Conservation (phyloP, 2,113 vertebrate species). For the Struthidea cinerea region DNA sequence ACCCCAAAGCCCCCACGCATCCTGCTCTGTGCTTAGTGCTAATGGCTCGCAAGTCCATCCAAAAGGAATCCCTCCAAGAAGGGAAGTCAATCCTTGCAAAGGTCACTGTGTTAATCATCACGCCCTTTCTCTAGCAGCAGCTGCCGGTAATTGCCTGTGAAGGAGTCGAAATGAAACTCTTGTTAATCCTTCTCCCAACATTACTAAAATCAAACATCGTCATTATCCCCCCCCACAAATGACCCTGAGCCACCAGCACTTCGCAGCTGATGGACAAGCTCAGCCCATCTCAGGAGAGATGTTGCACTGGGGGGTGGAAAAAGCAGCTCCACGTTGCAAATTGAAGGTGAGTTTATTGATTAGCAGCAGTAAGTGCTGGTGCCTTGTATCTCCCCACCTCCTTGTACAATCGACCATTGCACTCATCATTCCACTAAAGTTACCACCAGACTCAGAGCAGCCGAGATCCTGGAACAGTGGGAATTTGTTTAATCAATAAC, state of each 20-base stretch:
- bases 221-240: neutral
- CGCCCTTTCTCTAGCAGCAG: constrained; percentile 8
- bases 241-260: neutral
- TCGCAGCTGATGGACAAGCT: neutral
- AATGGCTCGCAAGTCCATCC: neutral
- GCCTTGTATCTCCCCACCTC: neutral
- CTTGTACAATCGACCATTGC: neutral
- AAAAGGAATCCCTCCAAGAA: constrained; percentile 1
- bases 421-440: neutral
- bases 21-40: neutral
- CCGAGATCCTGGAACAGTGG: neutral
- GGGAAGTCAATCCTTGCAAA: constrained; percentile 20
- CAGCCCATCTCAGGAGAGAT: neutral
- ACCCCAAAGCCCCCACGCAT: neutral
- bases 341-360: neutral
- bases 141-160: constrained; percentile 36
- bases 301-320: neutral
- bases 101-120: constrained; percentile 48
- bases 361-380: neutral
- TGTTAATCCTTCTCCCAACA: constrained; percentile 25
- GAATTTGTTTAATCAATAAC: constrained; percentile 58
- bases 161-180: constrained; percentile 28
- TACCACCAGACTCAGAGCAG: constrained; percentile 3
- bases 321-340: neutral
- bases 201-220: neutral